Percentiles rank a stretch among this genome's conserved stretches.
Evolutionary conservation across 2,888 invertebrate species (phyloP).

Genomic region (Pachymerium ferrugineum): DNA sequence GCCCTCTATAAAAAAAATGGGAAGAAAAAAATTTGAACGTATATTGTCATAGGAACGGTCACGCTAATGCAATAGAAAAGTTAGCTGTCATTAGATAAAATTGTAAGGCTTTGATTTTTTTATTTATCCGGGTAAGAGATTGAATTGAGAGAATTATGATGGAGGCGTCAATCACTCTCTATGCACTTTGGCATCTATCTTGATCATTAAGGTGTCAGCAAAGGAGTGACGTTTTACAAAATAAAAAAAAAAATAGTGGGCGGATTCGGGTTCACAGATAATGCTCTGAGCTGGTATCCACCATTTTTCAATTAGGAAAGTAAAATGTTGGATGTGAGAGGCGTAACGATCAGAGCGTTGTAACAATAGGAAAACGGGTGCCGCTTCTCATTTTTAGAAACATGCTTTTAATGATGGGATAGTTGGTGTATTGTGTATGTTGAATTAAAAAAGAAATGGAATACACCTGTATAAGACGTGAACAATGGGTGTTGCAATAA

Average conservation of each 20-base stretch:
- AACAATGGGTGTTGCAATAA: too few species aligned
- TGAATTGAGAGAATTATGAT: background rate
- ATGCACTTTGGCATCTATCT: background rate
- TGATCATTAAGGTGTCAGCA: slow-evolving; percentile 13
- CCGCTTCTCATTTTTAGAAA: slow-evolving; percentile 23
- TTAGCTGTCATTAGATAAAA: background rate
- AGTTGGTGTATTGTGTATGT: too few species aligned
- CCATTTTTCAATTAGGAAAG: slow-evolving; percentile 23
- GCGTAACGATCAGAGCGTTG: background rate
- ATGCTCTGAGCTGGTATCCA: background rate
- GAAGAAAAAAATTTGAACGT: background rate
- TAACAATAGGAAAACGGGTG: slow-evolving; percentile 3
- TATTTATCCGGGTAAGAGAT: background rate
- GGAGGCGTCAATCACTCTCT: slow-evolving; percentile 1
- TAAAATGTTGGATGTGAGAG: background rate
- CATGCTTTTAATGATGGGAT: background rate
- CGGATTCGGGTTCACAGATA: background rate
- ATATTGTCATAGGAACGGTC: background rate
- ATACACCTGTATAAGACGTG: too few species aligned
- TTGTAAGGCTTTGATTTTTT: background rate
- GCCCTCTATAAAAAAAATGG: background rate
- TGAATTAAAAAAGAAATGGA: too few species aligned
- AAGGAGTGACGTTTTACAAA: background rate
- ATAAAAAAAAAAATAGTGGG: slow-evolving; percentile 12
- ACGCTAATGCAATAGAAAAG: background rate